Evolutionary conservation across 2,888 invertebrate species (phyloP).

Genomic region (Pharmacophagus antenor): DNA sequence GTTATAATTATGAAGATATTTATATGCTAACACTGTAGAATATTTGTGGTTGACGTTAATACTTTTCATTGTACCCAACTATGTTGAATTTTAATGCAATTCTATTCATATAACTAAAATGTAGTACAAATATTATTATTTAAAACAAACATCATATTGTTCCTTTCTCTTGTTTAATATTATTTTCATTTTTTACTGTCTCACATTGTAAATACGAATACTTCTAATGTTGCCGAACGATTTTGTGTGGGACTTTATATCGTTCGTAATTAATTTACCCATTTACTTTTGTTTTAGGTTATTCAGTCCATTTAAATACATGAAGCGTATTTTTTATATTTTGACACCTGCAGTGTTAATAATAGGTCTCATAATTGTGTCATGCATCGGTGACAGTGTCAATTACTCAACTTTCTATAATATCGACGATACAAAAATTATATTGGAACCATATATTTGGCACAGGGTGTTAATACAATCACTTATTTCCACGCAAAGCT

Average conservation of each 20-base stretch:
- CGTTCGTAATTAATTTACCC: too few relatives aligned
- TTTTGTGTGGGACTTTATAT: too few relatives aligned
- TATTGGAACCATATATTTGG: conserved; percentile 56
- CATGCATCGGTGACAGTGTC: conserved; percentile 42
- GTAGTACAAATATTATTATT: too few relatives aligned
- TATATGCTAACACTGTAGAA: conserved; percentile 10
- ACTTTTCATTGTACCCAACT: not conserved
- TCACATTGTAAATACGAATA: too few relatives aligned
- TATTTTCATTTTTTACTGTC: too few relatives aligned
- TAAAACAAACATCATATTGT: too few relatives aligned
- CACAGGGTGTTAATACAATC: conserved; percentile 57
- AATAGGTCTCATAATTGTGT: conserved; percentile 43
- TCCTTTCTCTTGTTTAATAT: too few relatives aligned
- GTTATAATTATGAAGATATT: conserved; percentile 31
- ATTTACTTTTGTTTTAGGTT: conserved; percentile 49
- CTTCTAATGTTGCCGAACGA: too few relatives aligned
- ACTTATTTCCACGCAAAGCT: conserved; percentile 57
- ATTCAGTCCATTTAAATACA: conserved; percentile 60
- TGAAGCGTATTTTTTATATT: conserved; percentile 59
- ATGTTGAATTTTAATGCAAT: not conserved
- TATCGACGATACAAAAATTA: conserved; percentile 47
- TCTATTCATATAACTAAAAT: too few relatives aligned
- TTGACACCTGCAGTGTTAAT: conserved; percentile 49
- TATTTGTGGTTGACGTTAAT: conserved; percentile 13
- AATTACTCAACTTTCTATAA: conserved; percentile 41